Base-by-base conservation (phyloP, 2,113 vertebrate species). In the Cheilinus undulatus region DNA sequence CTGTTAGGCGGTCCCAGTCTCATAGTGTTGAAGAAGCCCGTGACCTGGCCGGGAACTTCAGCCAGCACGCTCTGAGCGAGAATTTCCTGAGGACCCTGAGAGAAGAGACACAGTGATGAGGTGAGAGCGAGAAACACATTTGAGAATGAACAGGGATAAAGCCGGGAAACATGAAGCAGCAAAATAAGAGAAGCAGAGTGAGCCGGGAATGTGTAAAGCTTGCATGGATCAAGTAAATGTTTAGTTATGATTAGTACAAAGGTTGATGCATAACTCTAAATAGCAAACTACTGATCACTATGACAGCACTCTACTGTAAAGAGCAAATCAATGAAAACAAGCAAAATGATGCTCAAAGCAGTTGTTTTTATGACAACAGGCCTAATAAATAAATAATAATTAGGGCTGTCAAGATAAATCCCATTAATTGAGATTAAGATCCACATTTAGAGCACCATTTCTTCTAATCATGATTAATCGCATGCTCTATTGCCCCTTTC, bases 21-120 rank as follows among this genome's bases (percentile, higher is more conserved):
- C 73, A 84, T 60, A 54, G 68, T 76, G 14, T 76, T 87, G 58
- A 93, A 94, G 83, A 88, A 93, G 32, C 66, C 19, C 4, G 57
- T 30, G 0, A 94, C 80, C 82, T 94, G 93, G 54, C 79, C 89
- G 3, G 93, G 93, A 56, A 94, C 61, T 64, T 94, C 93, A 3
- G 93, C 92, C 75, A 94, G 59, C 19, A 94, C 85, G 19, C 72
- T 83, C 70, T 92, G 89, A 66, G 93, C 87, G 15, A 94, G 83
- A 11, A 65, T 42, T 53, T 94, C 93, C 23, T 64, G 89, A 53
- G 91, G 89, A 78, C 69, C 11, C 93, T 94, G 40, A 4, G 50
- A 73, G 24, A 48, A 50, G 26, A 85, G 23, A 69, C 9, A 49
- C 20, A 66, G 23, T 1, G 13, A 36, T 14, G 38, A 40, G 27